Percentiles rank a stretch among this genome's conserved stretches.
phyloP scores from a whole-genome alignment of 2,113 vertebrate genomes.

The Malurus melanocephalus region DNA sequence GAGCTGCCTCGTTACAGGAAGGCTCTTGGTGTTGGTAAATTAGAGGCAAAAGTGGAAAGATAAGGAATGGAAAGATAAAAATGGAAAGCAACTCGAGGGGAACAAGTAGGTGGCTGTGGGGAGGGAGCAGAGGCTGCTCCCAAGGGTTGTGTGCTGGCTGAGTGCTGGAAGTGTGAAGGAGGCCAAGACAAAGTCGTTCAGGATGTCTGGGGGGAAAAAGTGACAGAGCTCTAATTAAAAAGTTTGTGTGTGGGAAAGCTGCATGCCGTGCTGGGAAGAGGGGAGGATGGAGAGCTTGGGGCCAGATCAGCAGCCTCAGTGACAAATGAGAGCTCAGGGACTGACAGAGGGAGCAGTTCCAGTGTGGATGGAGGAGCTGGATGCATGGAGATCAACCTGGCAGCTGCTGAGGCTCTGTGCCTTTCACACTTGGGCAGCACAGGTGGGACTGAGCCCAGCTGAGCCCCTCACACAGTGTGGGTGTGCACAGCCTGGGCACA shows the following conservation, averaged over 20 bases:
- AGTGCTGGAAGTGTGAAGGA: not conserved
- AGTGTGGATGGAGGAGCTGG: not conserved
- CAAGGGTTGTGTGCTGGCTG: not conserved
- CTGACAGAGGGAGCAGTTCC: not conserved
- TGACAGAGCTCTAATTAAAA: not conserved
- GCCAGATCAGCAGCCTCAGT: not conserved
- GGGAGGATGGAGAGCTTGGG: not conserved
- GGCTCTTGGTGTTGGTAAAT: not conserved
- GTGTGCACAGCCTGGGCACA: not conserved
- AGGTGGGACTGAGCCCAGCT: not conserved
- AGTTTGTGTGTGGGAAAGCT: not conserved
- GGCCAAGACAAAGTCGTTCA: not conserved
- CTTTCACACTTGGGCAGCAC: not conserved
- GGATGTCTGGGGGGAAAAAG: not conserved
- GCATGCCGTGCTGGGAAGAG: not conserved
- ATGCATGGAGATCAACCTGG: not conserved
- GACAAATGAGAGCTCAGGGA: not conserved
- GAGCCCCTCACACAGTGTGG: fast-evolving
- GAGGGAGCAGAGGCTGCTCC: not conserved
- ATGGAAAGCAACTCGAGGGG: no score
- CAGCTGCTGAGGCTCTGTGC: not conserved
- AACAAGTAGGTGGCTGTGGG: not conserved
- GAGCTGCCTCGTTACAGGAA: slow-evolving; percentile 15
- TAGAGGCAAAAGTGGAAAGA: slow-evolving; percentile 19
- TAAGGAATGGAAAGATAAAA: not conserved